Evolutionary conservation across 2,797 vertebrate species (phyloP).

Genomic region (Siniperca obscura): DNA sequence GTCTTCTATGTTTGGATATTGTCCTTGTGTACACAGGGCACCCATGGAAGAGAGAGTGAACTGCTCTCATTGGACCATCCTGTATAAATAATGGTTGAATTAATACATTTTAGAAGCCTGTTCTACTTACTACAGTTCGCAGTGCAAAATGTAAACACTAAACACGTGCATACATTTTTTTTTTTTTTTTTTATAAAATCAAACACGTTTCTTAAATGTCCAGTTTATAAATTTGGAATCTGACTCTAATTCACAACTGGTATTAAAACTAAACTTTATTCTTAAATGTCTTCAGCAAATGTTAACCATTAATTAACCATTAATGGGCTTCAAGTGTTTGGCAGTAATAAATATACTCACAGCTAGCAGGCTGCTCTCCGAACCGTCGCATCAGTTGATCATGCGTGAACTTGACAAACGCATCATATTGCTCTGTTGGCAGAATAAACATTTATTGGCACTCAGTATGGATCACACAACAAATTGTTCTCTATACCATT

Average conservation of each 20-base stretch:
- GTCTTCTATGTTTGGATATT: background rate
- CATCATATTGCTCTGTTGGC: conserved; percentile 95
- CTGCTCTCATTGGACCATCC: too few species aligned
- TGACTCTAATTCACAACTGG: background rate
- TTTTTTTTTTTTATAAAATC: too few species aligned
- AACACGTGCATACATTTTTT: background rate
- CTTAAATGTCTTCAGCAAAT: background rate
- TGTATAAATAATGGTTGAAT: too few species aligned
- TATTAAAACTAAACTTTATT: background rate
- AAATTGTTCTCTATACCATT: background rate
- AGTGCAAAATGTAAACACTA: conserved; percentile 10
- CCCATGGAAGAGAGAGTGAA: too few species aligned
- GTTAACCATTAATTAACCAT: background rate
- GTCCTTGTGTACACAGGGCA: background rate
- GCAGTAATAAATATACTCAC: conserved; percentile 86
- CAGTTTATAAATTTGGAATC: background rate
- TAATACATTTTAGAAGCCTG: background rate
- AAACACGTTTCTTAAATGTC: background rate
- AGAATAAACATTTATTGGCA: background rate
- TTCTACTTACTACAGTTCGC: background rate
- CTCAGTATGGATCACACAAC: accelerated
- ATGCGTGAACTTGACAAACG: conserved; percentile 99
- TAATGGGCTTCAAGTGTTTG: background rate
- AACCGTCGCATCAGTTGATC: conserved; percentile 99
- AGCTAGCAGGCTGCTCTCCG: conserved; percentile 99